Conservation (phyloP, 2,888 invertebrate genomes). For the Epistrophe grossulariae region DNA sequence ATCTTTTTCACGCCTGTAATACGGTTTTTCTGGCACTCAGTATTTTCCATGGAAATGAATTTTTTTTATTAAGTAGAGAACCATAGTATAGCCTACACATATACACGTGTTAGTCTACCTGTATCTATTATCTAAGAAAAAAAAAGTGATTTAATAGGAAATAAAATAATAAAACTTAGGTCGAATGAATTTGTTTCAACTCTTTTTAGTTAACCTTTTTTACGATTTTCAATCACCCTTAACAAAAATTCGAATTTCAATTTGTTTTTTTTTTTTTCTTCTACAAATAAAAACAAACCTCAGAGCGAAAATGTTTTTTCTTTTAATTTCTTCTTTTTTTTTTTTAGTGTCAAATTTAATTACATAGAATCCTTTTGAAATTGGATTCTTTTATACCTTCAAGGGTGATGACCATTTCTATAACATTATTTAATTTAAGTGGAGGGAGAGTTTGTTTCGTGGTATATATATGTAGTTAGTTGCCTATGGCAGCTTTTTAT, state of each 20-base stretch:
- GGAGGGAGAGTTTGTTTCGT: background rate
- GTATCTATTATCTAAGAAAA: no score
- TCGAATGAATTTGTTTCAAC: background rate
- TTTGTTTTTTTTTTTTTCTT: background rate
- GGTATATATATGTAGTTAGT: no score
- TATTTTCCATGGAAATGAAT: no score
- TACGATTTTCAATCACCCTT: background rate
- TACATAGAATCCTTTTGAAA: conserved; percentile 12
- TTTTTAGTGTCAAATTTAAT: background rate
- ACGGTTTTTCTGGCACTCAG: no score
- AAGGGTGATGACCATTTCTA: conserved; percentile 2
- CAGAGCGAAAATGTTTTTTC: background rate
- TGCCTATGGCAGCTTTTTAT: background rate
- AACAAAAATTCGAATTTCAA: background rate
- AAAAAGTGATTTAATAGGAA: background rate
- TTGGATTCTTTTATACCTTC: background rate
- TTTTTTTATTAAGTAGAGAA: no score
- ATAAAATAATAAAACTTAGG: background rate
- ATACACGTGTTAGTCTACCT: no score
- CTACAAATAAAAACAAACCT: background rate
- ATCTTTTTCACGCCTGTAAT: no score
- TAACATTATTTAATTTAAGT: background rate
- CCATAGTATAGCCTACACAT: no score
- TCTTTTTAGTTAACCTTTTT: background rate
- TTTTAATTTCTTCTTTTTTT: background rate